These are phyloP conservation scores for Poeciliopsis infans DNA, from an alignment of 2,797 vertebrate species.

Conservation along the genomic window DNA sequence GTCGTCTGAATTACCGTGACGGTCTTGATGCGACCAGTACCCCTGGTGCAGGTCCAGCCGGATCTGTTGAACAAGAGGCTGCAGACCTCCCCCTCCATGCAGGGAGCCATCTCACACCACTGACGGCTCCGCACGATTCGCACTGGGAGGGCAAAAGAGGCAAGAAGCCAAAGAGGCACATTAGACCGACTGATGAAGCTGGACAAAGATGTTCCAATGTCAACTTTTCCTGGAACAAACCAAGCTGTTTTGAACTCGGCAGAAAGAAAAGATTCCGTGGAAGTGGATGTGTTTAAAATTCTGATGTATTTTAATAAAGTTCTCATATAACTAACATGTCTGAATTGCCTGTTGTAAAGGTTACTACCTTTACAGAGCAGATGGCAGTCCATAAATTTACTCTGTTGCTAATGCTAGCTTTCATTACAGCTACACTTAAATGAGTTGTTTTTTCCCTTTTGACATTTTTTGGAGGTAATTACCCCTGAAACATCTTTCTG, in stretches of 20 bases:
- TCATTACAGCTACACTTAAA: slow-evolving; percentile 38
- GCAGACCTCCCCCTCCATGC: slow-evolving; percentile 86
- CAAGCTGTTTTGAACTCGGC: slow-evolving; percentile 28
- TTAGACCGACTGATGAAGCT: slow-evolving; percentile 32
- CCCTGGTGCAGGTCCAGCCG: slow-evolving; percentile 88
- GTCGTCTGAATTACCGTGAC: slow-evolving; percentile 82
- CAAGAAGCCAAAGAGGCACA: slow-evolving; percentile 37
- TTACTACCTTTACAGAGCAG: slow-evolving; percentile 73
- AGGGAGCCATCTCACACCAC: slow-evolving; percentile 89
- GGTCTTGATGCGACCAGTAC: slow-evolving; percentile 87
- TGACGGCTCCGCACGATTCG: slow-evolving; percentile 86
- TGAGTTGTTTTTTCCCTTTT: slow-evolving; percentile 11
- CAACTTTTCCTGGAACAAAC: slow-evolving; percentile 27
- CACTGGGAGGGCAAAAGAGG: slow-evolving; percentile 64
- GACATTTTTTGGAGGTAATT: slow-evolving; percentile 40
- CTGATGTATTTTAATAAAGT: slow-evolving; percentile 57
- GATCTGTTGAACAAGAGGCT: slow-evolving; percentile 86
- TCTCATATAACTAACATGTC: slow-evolving; percentile 54
- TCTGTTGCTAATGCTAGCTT: slow-evolving; percentile 37
- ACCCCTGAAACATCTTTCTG: slow-evolving; percentile 14
- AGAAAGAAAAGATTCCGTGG: slow-evolving; percentile 31
- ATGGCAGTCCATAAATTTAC: slow-evolving; percentile 68
- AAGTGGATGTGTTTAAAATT: slow-evolving; percentile 43
- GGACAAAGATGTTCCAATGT: slow-evolving; percentile 27
- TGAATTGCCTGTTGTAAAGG: slow-evolving; percentile 69